Base-by-base conservation (phyloP, 2,888 invertebrate genomes). In the Pollenia angustigena region DNA sequence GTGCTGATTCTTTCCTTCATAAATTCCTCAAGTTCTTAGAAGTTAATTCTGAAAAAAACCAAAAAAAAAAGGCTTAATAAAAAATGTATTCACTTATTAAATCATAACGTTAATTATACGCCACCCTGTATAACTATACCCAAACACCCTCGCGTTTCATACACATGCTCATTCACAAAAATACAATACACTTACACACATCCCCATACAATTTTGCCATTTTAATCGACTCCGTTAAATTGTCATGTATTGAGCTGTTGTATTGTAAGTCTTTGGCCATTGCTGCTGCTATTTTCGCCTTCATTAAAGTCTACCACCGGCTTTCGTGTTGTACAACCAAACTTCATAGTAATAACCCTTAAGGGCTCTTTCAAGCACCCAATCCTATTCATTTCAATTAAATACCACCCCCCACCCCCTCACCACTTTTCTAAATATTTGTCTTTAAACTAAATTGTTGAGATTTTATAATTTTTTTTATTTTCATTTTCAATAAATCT, bases 141-240 rank as follows among this genome's bases (percentile, higher is more conserved):
- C 56, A 42, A 44, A 58, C 42, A 79, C 68, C 58, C 16, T 48
- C 58, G 18, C 40, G 10, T 40, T 14, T 46, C 32, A 66, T 58
- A 46, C 16, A 42, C 71, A 71, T n/a, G 60, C n/a, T 48, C 54
- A 46, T 44, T 16, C 4, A 6, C 42, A 52, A 54, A n/a, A 16
- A 54, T 54, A 2, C 23, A 52, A 18, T 50, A 66, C 58, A 48
- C 14, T 44, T n/a, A 42, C 48, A 52, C 50, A 66, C 2, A 42
- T 56, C 42, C 10, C 8, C 44, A 52, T 14, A 52, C 62, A 69
- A 54, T 80, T 75, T 76, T 76, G 56, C 69, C 58, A 76, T 75
- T 79, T 82, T 58, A 81, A 83, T 80, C 81, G 76, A 66, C 76
- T 81, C 50, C 48, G n/a, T 81, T 71, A 52, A 46, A 69, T 71